Base-by-base conservation (phyloP, 2,113 vertebrate species). In the Amphilophus citrinellus region DNA sequence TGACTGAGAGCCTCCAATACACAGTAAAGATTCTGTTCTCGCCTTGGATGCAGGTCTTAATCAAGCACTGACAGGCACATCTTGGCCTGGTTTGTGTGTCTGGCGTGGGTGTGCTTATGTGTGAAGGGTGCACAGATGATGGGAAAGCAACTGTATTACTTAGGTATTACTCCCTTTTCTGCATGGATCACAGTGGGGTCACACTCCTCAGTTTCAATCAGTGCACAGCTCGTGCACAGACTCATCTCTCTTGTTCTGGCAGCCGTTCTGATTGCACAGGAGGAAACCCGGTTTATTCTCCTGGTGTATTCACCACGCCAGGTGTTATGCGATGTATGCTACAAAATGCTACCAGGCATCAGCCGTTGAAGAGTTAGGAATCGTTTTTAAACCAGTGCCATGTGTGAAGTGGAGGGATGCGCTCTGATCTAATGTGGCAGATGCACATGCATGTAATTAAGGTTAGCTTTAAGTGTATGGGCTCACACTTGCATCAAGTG, bases 371-470 rank as follows among this genome's bases (percentile, higher is more conserved):
- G 81, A 60, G 65, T 83, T 57, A 76, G 81, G 77, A 81, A 77
- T 82, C 37, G 7, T 86, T 94, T 94, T 79, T 75, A 82, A 86
- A 89, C 39, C 81, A 59, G 79, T 20, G 58, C 68, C 84, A 57
- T 76, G 87, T 92, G 89, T 63, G 61, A 92, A 86, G 76, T 62
- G 35, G 50, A 18, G 2, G 44, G 57, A 65, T 20, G 35, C 61
- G 68, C 44, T 44, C 82, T 82, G 87, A 53, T 57, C 77, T 83
- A 87, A 89, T 79, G 83, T 84, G 85, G 88, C 93, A 92, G 93
- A 92, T 94, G 91, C 91, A 93, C 87, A 87, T 89, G 92, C 85
- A 82, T 92, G 91, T 95, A 93, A 94, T 95, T 94, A 95, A 94
- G 82, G 91, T 89, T 87, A 84, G 81, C 85, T 89, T 92, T 92